These are phyloP conservation scores for Morone chrysops DNA, from an alignment of 2,113 vertebrate genomes.

Conservation along the genomic window DNA sequence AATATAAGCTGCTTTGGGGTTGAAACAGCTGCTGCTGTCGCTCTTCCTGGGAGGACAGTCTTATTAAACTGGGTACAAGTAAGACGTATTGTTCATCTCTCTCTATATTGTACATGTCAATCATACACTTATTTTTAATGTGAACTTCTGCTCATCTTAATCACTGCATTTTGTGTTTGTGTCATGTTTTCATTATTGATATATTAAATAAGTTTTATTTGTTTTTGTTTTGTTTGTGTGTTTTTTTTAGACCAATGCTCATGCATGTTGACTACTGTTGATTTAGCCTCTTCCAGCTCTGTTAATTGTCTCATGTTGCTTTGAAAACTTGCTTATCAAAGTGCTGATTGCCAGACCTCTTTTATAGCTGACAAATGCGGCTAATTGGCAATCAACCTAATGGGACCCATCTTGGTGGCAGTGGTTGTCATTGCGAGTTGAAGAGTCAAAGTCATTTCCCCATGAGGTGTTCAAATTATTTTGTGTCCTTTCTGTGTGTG, in stretches of 20 bases:
- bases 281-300: slow-evolving; percentile 15
- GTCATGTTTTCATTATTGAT: background rate
- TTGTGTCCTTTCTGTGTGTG: background rate
- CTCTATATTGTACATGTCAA: background rate
- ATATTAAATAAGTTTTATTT: slow-evolving; percentile 7
- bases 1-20: background rate
- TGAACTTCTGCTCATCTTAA: background rate
- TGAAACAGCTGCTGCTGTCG: background rate
- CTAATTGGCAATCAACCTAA: slow-evolving; percentile 68
- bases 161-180: background rate
- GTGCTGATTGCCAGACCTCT: slow-evolving; percentile 57
- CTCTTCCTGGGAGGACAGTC: background rate
- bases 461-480: slow-evolving; percentile 14
- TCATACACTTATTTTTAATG: background rate
- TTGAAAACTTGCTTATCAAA: slow-evolving; percentile 49
- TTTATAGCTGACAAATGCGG: slow-evolving; percentile 37
- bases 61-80: background rate
- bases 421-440: slow-evolving; percentile 41
- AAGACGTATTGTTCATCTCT: background rate
- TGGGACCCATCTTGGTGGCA: slow-evolving; percentile 36
- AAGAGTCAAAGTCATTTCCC: slow-evolving; percentile 51
- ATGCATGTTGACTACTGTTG: slow-evolving; percentile 4
- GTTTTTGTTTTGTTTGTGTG: background rate
- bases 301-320: slow-evolving; percentile 55
- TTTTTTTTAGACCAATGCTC: background rate